Evolutionary conservation across 1,140 invertebrate species (phyloP), one percentile per base, ranked within the genome.

Genomic region (Drosophila pallidifrons): DNA sequence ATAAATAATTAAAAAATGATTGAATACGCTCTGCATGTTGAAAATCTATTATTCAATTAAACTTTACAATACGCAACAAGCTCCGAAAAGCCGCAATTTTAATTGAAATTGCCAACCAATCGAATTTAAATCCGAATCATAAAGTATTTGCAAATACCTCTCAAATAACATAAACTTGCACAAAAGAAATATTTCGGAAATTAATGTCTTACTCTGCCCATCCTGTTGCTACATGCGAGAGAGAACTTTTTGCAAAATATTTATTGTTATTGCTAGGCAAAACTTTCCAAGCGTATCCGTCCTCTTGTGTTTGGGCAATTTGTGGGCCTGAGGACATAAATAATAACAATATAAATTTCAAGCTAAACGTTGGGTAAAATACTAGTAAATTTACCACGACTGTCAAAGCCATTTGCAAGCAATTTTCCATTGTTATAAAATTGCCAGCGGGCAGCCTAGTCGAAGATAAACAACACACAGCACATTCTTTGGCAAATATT

Each of bases 261-360:
- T 85, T 81, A 86, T 85, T 69, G 65, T 67, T 75, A 85, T 85
- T 85, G 70, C 61, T 52, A 8, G 32, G 20, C 5, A 71, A n/a
- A 65, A 72, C 60, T 51, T 58, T 72, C 11, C 3, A 54, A 15
- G 30, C 65, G 11, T 51, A 11, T 30, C 63, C 63, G 35, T 6
- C 35, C 35, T 66, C 10, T 66, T 55, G 28, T 35, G 32, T 13
- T 25, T 76, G 35, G 54, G 51, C 41, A 60, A 58, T 71, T 70
- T 70, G 47, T 63, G 43, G 8, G 45, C 41, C 1, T 43, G 13
- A 32, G 41, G 15, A 45, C 60, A 75, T 85, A 70, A 85, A 85
- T 80, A 77, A 85, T 61, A 64, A 60, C 55, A 16, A 30, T 77
- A 83, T 79, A 77, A 77, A 77, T 83, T 64, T 3, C 4, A 15